Percentiles rank a stretch among this genome's conserved stretches.
Conservation (phyloP, 92 coral and sea anemone genomes). For the Epizoanthus stellaris region DNA sequence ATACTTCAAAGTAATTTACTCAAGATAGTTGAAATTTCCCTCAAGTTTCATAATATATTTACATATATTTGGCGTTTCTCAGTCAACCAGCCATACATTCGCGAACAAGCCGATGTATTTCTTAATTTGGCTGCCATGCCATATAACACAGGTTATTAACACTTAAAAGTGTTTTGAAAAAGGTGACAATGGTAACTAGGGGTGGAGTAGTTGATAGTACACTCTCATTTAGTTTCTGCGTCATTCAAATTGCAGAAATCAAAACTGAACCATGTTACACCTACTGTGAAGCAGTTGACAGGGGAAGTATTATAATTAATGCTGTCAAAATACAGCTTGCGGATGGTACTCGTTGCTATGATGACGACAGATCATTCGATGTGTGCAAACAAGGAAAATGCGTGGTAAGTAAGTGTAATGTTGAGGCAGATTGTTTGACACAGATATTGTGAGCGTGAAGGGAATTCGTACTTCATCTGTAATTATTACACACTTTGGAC, state of each 20-base stretch:
- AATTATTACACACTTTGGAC: background rate
- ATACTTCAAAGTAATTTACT: no score
- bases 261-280: conserved; percentile 64
- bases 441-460: no score
- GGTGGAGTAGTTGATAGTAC: background rate
- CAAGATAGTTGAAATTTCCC: no score
- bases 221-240: background rate
- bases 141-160: no score
- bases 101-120: no score
- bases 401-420: conserved; percentile 39
- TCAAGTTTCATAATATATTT: no score
- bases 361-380: conserved; percentile 64
- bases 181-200: no score
- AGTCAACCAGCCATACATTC: no score
- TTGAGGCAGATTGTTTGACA: background rate
- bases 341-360: conserved; percentile 85
- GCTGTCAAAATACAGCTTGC: background rate
- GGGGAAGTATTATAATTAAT: conserved; percentile 3
- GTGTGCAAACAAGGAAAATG: conserved; percentile 59
- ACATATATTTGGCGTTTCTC: no score
- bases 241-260: conserved; percentile 42
- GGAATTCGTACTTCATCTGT: no score
- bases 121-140: no score
- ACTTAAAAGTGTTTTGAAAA: no score
- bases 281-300: background rate